phyloP scores from a whole-genome alignment of 2,797 vertebrate species.

The Cuniculus paca region DNA sequence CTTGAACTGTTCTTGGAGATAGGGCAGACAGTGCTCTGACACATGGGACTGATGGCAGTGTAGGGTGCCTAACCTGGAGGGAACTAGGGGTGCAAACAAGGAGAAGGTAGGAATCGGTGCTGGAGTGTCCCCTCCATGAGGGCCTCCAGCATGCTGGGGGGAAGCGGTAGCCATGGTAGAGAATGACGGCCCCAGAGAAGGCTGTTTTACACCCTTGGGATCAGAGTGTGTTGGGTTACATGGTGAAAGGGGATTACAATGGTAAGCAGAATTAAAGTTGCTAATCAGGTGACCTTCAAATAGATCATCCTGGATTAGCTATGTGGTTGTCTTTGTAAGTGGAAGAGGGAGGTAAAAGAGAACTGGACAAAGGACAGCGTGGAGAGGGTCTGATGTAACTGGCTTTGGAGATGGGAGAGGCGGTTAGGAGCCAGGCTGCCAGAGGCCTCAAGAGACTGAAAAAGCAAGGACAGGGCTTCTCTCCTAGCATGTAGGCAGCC shows the following conservation, averaged over 20 bases:
- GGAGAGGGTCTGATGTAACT: neutral
- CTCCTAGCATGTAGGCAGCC: neutral
- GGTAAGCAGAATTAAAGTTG: neutral
- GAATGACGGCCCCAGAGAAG: neutral
- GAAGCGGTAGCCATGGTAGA: neutral
- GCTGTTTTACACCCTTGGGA: neutral
- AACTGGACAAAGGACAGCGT: neutral
- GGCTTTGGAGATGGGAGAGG: neutral
- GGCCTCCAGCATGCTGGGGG: neutral
- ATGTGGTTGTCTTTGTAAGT: neutral
- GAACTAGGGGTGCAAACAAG: neutral
- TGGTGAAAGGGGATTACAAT: neutral
- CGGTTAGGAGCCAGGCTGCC: neutral
- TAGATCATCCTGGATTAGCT: conserved; percentile 40
- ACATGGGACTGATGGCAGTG: too few relatives aligned
- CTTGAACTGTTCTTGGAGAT: neutral
- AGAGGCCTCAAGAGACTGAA: neutral
- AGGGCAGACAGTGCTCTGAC: neutral
- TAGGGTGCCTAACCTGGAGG: neutral
- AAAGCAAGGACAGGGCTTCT: neutral
- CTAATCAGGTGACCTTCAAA: neutral
- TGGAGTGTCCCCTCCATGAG: neutral
- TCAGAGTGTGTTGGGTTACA: neutral
- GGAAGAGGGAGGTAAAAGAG: neutral
- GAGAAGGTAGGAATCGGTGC: neutral